Evolutionary conservation across 2,888 invertebrate genomes (phyloP).

Genomic region (Parnassius apollo): DNA sequence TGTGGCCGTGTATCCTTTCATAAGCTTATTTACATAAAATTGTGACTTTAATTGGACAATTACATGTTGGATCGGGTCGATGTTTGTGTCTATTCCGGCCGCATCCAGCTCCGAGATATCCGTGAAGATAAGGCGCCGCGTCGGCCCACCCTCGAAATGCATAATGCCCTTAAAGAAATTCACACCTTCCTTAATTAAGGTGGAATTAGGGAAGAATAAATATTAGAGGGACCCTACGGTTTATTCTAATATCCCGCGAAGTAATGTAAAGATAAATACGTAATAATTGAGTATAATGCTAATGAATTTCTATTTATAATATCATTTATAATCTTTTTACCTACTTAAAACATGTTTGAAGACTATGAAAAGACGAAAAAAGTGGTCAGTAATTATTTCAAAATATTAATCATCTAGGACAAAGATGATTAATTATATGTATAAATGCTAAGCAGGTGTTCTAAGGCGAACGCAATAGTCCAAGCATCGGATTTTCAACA

Average conservation of each 20-base stretch:
- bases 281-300: constrained; percentile 58
- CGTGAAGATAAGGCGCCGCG: constrained; percentile 54
- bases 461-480: constrained; percentile 25
- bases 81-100: constrained; percentile 60
- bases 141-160: constrained; percentile 68
- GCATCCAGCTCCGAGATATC: constrained; percentile 68
- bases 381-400: constrained; percentile 11
- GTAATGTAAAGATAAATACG: constrained; percentile 60
- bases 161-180: constrained; percentile 68
- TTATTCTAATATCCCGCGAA: constrained; percentile 45
- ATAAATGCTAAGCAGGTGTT: constrained; percentile 18
- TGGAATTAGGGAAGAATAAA: constrained; percentile 70
- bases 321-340: constrained; percentile 13
- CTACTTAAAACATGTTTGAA: background rate
- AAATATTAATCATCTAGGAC: constrained; percentile 5
- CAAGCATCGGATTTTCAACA: constrained; percentile 25
- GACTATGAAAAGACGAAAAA: background rate
- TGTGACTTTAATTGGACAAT: constrained; percentile 76
- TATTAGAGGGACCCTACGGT: constrained; percentile 54
- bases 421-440: background rate
- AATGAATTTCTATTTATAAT: constrained; percentile 47
- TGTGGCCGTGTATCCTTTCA: constrained; percentile 27
- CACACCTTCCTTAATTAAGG: constrained; percentile 78
- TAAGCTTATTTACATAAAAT: constrained; percentile 68
- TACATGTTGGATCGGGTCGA: constrained; percentile 62